These are phyloP conservation scores for Drosophila auraria DNA, from an alignment of 1,140 invertebrate genomes.

Conservation along the genomic window DNA sequence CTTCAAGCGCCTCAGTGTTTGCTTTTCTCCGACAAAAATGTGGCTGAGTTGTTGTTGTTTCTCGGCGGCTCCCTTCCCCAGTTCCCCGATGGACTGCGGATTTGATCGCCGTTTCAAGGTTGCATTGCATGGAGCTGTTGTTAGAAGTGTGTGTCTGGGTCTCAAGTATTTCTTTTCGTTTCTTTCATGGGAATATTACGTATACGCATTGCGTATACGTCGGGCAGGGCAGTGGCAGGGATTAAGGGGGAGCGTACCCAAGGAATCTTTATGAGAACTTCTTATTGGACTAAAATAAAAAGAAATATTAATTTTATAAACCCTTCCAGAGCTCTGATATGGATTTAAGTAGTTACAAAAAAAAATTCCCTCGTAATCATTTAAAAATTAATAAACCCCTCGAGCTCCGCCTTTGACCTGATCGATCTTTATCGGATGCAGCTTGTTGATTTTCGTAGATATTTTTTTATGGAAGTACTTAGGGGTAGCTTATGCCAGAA, in stretches of 20 bases:
- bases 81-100: constrained; percentile 28
- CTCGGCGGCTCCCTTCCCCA: constrained; percentile 13
- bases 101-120: constrained; percentile 70
- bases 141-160: constrained; percentile 48
- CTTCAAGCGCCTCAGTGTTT: constrained; percentile 56
- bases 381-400: too few species aligned
- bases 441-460: constrained; percentile 43
- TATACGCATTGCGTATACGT: constrained; percentile 66
- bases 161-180: constrained; percentile 57
- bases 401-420: neutral
- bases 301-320: too few species aligned
- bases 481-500: constrained; percentile 36
- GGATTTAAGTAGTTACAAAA: too few species aligned
- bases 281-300: too few species aligned
- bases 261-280: neutral
- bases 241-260: neutral
- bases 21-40: constrained; percentile 37
- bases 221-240: neutral
- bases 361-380: too few species aligned
- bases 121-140: constrained; percentile 48
- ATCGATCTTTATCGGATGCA: constrained; percentile 45
- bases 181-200: constrained; percentile 51
- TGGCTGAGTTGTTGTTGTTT: constrained; percentile 15
- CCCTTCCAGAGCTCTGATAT: too few species aligned
- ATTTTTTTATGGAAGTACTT: constrained; percentile 56